These are phyloP conservation scores for Ophion ellenae DNA, from an alignment of 2,888 invertebrate genomes.

Conservation along the genomic window DNA sequence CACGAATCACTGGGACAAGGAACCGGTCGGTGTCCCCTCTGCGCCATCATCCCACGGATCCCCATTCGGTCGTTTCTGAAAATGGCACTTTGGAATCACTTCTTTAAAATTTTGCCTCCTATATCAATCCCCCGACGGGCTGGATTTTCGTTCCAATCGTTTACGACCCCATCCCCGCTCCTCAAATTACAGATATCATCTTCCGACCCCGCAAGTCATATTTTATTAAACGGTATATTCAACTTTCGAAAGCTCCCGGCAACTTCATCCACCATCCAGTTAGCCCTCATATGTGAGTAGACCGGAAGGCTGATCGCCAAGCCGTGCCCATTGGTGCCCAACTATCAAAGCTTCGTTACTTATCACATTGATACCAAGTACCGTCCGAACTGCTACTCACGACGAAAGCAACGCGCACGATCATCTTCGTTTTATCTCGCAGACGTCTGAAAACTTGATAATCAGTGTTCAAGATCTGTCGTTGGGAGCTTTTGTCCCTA, in stretches of 20 bases:
- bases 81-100: constrained; percentile 69
- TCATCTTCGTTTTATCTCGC: constrained; percentile 28
- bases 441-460: constrained; percentile 28
- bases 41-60: constrained; percentile 42
- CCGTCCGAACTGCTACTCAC: not conserved
- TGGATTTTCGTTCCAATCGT: constrained; percentile 60
- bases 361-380: not conserved
- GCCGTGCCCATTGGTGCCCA: not conserved
- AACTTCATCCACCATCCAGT: not conserved
- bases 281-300: not conserved
- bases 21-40: constrained; percentile 30
- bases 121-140: constrained; percentile 61
- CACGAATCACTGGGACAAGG: constrained; percentile 65
- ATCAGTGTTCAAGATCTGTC: not conserved
- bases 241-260: not conserved
- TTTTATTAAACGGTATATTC: constrained; percentile 25
- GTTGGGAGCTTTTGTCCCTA: constrained; percentile 52
- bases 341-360: not conserved
- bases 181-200: constrained; percentile 56
- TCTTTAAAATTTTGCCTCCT: constrained; percentile 63
- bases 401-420: constrained; percentile 7
- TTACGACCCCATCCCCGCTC: constrained; percentile 40
- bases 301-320: too few species aligned
- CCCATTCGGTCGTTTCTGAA: constrained; percentile 64
- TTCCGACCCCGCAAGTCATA: constrained; percentile 18